Evolutionary conservation across 2,113 vertebrate genomes (phyloP), one percentile per base, ranked within the genome.

Genomic region (Pomatorhinus ruficollis): DNA sequence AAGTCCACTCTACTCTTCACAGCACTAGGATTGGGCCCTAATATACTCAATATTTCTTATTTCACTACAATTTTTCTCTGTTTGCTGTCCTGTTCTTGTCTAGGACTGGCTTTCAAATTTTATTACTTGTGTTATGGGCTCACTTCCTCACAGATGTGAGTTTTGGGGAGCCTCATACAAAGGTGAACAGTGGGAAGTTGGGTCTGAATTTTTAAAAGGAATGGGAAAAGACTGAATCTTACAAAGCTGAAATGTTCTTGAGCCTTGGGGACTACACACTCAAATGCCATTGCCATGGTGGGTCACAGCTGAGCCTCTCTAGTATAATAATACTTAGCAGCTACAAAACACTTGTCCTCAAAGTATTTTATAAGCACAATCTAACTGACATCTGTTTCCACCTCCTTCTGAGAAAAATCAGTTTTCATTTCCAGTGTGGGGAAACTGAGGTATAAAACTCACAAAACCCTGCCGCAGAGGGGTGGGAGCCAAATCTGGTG

Each of bases 1-100:
- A 70, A 91, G 22, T 27, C 78, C 5, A 7, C 0, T 0, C 56
- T 79, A 2, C 12, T 77, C 31, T 89, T 40, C 0, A 2, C 1
- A 3, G 78, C 60, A 53, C 20, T 47, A 44, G 64, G 39, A 86
- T 61, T 1, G 6, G 60, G 30, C 23, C 37, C 86, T 84, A 61
- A 47, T 7, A 52, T 22, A 12, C n/a, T 84, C 4, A 4, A 5
- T 61, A 13, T 45, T 81, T 77, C 33, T 52, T 85, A 14, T 63
- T 65, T 64, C 1, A 2, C 27, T n/a, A 30, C 21, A 35, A 2
- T 61, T 82, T 76, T 83, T 28, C 52, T 19, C 50, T 11, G 23
- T 42, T 89, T 0, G 0, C 15, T n/a, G 24, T 69, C 50, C 47
- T 79, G 27, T n/a, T 84, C 59, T 76, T 54, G 37, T 65, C 64